phyloP scores from a whole-genome alignment of 2,113 vertebrate species.

The Piaya cayana region DNA sequence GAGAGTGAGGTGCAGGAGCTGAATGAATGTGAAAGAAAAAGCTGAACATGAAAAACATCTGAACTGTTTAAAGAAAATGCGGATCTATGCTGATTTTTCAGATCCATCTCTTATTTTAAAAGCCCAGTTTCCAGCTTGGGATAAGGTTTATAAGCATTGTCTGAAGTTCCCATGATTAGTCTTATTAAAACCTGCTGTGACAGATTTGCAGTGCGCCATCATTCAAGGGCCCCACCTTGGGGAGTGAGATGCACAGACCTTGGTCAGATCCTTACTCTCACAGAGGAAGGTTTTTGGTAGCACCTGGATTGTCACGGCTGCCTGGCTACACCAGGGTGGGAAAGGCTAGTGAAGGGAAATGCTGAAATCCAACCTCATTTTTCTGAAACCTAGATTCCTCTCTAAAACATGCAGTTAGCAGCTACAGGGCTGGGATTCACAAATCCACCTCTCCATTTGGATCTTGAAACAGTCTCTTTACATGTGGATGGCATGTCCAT shows the following conservation, averaged over 20 bases:
- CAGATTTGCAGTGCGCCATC: not conserved
- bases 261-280: fast-evolving
- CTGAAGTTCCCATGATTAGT: not conserved
- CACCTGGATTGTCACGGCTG: not conserved
- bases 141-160: conserved; percentile 4
- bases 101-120: not conserved
- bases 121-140: not conserved
- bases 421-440: not conserved
- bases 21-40: not conserved
- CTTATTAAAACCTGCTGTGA: not conserved
- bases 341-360: not conserved
- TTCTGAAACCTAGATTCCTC: not conserved
- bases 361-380: not conserved
- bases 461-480: not conserved
- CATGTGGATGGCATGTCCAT: fast-evolving
- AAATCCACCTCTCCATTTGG: not conserved
- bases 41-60: not conserved
- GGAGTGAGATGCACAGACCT: not conserved
- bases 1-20: not conserved
- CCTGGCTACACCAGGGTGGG: fast-evolving
- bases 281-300: not conserved
- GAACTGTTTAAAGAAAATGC: not conserved
- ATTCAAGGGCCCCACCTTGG: not conserved
- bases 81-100: not conserved
- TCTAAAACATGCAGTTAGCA: not conserved